A percentile compares a stretch with the other conserved stretches of the same genome.
Conservation (phyloP, 2,888 invertebrate genomes). For the Calephelis perditalis region DNA sequence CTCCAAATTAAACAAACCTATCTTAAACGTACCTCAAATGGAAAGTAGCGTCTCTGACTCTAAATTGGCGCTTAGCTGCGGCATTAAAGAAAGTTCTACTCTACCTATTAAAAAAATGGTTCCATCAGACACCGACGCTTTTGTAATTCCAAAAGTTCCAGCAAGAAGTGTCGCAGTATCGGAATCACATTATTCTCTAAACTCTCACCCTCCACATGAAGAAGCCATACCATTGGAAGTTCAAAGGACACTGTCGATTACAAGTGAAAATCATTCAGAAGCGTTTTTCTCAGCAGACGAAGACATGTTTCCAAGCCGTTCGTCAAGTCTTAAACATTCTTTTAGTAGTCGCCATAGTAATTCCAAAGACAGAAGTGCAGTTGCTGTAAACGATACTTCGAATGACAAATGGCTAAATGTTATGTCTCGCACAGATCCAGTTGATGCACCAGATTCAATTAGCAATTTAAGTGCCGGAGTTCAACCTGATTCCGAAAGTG, state of each 20-base stretch:
- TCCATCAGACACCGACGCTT: slow-evolving; percentile 46
- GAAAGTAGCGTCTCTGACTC: slow-evolving; percentile 93
- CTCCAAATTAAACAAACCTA: slow-evolving; percentile 80
- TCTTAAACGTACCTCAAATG: slow-evolving; percentile 75
- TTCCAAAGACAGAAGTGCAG: slow-evolving; percentile 75
- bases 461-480: slow-evolving; percentile 60
- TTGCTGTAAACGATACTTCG: slow-evolving; percentile 65
- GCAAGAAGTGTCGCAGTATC: slow-evolving; percentile 77
- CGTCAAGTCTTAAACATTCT: slow-evolving; percentile 83
- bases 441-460: slow-evolving; percentile 58
- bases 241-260: slow-evolving; percentile 91
- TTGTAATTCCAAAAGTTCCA: slow-evolving; percentile 60
- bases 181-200: slow-evolving; percentile 83
- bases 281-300: slow-evolving; percentile 96
- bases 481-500: slow-evolving; percentile 85
- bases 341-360: slow-evolving; percentile 69
- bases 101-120: slow-evolving; percentile 45
- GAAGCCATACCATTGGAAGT: slow-evolving; percentile 80
- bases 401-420: slow-evolving; percentile 64
- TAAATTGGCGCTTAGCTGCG: slow-evolving; percentile 88
- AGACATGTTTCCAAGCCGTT: slow-evolving; percentile 85
- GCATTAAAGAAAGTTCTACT: slow-evolving; percentile 70
- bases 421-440: slow-evolving; percentile 51
- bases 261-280: slow-evolving; percentile 94
- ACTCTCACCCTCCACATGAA: slow-evolving; percentile 76